phyloP scores from a whole-genome alignment of 2,888 invertebrate genomes.

The Cecidostiba fungosa region DNA sequence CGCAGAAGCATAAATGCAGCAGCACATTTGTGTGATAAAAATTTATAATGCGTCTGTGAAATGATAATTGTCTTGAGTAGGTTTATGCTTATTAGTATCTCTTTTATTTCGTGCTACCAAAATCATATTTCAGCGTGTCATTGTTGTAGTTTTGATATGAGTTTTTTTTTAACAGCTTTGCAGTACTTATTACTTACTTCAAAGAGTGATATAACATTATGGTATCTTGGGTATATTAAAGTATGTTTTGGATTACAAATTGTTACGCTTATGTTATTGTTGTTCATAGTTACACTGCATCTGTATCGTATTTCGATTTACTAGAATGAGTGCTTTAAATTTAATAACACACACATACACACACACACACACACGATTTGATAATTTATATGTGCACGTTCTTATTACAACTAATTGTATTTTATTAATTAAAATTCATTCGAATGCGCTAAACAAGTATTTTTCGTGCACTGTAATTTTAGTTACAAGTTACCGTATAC shows the following conservation, averaged over 20 bases:
- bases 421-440: too few species aligned
- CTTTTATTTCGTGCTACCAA: neutral
- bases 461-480: neutral
- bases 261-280: too few species aligned
- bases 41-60: neutral
- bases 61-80: neutral
- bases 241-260: too few species aligned
- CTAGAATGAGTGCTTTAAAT: too few species aligned
- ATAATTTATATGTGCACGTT: too few species aligned
- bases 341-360: too few species aligned
- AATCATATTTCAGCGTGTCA: conserved; percentile 55
- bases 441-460: too few species aligned
- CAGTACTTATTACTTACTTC: neutral
- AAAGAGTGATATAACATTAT: neutral
- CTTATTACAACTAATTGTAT: too few species aligned
- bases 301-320: too few species aligned
- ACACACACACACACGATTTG: too few species aligned
- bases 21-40: neutral
- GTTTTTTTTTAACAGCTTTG: neutral
- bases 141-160: conserved; percentile 41
- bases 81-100: neutral
- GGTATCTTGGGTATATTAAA: too few species aligned
- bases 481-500: neutral
- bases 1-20: neutral
- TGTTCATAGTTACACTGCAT: too few species aligned